Base-by-base conservation (phyloP, 2,113 vertebrate genomes). In the Pandion haliaetus region DNA sequence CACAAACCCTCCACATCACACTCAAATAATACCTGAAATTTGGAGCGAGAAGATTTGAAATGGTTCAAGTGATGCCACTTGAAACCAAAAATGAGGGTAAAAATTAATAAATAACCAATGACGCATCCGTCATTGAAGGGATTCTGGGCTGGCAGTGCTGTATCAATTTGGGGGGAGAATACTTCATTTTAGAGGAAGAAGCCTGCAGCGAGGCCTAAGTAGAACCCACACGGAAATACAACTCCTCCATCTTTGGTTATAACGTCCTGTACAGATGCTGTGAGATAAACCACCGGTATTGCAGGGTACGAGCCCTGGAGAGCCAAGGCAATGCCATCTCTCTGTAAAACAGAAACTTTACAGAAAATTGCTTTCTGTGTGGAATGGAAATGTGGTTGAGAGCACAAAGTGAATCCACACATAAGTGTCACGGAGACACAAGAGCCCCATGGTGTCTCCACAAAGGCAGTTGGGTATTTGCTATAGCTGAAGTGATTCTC, bases 61-160 rank as follows among this genome's bases (percentile, higher is more conserved):
- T 10, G 21, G 10, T 49, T 55, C 14, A 23, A 24, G 70, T 5
- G 28, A 12, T 32, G 18, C 44, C 14, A 10, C 20, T 69, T 57
- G n/a, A n/a, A n/a, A n/a, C n/a, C n/a, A n/a, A 14, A 66, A 71
- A 9, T 28, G 4, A 32, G 8, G 2, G 10, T 29, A 4, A 57
- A 31, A 10, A 8, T 7, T 23, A 21, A 38, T 16, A 25, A 47
- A 29, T 31, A 4, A 38, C 42, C 28, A 54, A 47, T 15, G 38
- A 4, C 0, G 23, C 32, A 1, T 17, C n/a, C n/a, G n/a, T n/a
- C n/a, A n/a, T 38, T 19, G 10, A 4, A 14, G 40, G 42, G n/a
- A 5, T 63, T 40, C 8, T 4, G 32, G 25, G 38, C 49, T 28
- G 65, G 10, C 42, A 16, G 78, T 31, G 31, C 8, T 26, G 57